Evolutionary conservation across 2,797 vertebrate species (phyloP).

Genomic region (Coregonus suidteri): DNA sequence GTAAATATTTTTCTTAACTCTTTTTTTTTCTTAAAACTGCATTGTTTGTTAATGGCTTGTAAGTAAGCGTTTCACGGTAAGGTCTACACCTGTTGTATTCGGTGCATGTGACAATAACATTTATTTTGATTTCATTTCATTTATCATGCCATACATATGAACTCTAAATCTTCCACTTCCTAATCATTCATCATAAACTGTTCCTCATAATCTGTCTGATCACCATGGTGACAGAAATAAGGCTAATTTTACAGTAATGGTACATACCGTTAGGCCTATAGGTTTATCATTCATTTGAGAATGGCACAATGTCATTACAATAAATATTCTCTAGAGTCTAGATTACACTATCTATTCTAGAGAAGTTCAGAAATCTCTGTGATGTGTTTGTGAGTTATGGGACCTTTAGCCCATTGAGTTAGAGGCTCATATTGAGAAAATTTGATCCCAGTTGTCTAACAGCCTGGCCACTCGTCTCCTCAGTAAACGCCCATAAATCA

Average conservation of each 20-base stretch:
- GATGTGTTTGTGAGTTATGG: constrained; percentile 60
- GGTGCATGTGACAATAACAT: too few species aligned
- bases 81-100: too few species aligned
- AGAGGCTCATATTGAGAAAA: constrained; percentile 72
- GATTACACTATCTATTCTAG: constrained; percentile 57
- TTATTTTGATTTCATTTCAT: not conserved
- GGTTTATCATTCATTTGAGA: constrained; percentile 32
- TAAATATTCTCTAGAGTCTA: constrained; percentile 55
- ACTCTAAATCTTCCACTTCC: constrained; percentile 7
- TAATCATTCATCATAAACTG: not conserved
- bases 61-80: too few species aligned
- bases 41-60: too few species aligned
- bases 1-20: too few species aligned
- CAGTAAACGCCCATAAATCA: constrained; percentile 77
- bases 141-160: not conserved
- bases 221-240: constrained; percentile 2
- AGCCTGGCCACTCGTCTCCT: constrained; percentile 74
- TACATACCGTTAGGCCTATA: constrained; percentile 13
- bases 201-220: not conserved
- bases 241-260: constrained; percentile 31
- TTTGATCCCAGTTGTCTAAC: constrained; percentile 77
- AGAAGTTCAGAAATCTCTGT: constrained; percentile 13
- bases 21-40: too few species aligned
- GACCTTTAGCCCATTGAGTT: constrained; percentile 72
- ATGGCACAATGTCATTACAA: constrained; percentile 36